Conservation (phyloP, 2,888 invertebrate genomes). For the Arctia plantaginis region DNA sequence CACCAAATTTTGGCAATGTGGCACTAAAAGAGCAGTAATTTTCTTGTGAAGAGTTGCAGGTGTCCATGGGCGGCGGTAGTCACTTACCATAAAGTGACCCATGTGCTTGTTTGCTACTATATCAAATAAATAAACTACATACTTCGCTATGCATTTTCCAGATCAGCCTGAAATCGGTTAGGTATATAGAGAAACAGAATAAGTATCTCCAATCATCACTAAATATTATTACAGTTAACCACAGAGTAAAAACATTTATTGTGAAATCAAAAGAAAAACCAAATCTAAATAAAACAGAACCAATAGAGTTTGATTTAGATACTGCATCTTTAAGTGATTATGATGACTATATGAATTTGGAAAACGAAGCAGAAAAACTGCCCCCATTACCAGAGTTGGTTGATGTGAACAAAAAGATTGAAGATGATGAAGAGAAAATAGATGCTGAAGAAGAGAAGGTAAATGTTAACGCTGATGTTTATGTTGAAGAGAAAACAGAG, state of each 20-base stretch:
- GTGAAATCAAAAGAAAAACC: slow-evolving; percentile 42
- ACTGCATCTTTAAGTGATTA: slow-evolving; percentile 35
- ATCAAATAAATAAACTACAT: not conserved
- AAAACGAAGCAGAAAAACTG: slow-evolving; percentile 6
- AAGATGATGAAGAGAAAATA: slow-evolving; percentile 8
- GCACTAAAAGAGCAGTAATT: too few species aligned
- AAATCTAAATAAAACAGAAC: slow-evolving; percentile 27
- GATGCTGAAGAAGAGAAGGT: slow-evolving; percentile 26
- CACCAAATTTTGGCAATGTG: too few species aligned
- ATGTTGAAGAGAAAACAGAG: slow-evolving; percentile 29
- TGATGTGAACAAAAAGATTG: slow-evolving; percentile 20
- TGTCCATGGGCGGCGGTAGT: too few species aligned
- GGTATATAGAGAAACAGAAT: slow-evolving; percentile 57
- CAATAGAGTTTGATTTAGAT: slow-evolving; percentile 35
- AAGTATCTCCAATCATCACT: slow-evolving; percentile 59
- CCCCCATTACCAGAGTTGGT: slow-evolving; percentile 18
- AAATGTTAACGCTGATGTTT: slow-evolving; percentile 29
- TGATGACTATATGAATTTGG: slow-evolving; percentile 25
- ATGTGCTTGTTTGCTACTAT: too few species aligned
- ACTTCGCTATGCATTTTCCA: slow-evolving; percentile 31
- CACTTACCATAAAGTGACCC: too few species aligned
- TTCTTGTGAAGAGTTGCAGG: too few species aligned
- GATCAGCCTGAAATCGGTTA: slow-evolving; percentile 60
- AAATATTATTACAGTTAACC: slow-evolving; percentile 49
- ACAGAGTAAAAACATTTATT: slow-evolving; percentile 54